These are phyloP conservation scores for Eupithecia inturbata DNA, from an alignment of 2,888 invertebrate species.

Conservation along the genomic window DNA sequence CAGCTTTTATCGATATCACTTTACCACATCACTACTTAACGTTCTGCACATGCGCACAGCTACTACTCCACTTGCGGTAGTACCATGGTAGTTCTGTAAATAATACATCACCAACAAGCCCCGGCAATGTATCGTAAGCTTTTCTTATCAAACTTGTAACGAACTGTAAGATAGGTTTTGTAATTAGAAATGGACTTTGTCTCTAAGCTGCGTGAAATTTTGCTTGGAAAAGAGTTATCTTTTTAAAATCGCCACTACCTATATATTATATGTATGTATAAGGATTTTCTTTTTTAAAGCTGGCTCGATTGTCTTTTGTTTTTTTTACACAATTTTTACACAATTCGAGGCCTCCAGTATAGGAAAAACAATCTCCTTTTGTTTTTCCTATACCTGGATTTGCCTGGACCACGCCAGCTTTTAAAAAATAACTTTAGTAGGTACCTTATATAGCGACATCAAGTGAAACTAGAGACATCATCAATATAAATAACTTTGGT, in stretches of 20 bases:
- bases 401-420: too few species aligned
- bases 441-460: background rate
- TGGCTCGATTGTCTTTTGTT: too few species aligned
- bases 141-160: constrained; percentile 31
- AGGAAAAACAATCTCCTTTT: too few species aligned
- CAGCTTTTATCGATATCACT: constrained; percentile 1
- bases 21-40: constrained; percentile 56
- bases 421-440: too few species aligned
- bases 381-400: too few species aligned
- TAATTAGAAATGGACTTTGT: constrained; percentile 29
- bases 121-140: constrained; percentile 27
- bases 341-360: too few species aligned
- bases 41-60: constrained; percentile 66
- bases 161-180: constrained; percentile 18
- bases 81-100: constrained; percentile 58
- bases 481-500: background rate
- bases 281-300: too few species aligned
- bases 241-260: background rate
- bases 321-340: too few species aligned
- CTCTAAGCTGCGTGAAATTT: background rate
- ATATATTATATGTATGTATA: too few species aligned
- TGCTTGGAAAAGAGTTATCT: background rate
- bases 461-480: background rate
- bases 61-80: constrained; percentile 50
- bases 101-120: constrained; percentile 58